A percentile compares a stretch with the other conserved stretches of the same genome.
Evolutionary conservation across 2,797 vertebrate genomes (phyloP).

Genomic region (Sebastes vulpes): DNA sequence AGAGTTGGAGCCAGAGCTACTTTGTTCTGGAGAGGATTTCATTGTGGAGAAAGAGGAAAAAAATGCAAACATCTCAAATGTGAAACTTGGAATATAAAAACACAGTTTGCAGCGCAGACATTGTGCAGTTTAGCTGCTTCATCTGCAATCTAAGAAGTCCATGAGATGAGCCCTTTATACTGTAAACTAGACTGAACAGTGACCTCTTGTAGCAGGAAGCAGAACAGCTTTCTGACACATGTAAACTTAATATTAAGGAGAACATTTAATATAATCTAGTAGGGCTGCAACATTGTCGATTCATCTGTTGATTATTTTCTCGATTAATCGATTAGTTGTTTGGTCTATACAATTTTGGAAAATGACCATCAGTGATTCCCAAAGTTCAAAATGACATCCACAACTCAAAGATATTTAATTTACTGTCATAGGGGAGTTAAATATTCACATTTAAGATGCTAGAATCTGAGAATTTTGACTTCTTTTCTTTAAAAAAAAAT

Average conservation of each 20-base stretch:
- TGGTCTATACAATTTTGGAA: too few species aligned
- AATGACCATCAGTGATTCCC: too few species aligned
- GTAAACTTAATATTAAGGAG: not conserved
- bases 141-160: not conserved
- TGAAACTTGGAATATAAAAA: not conserved
- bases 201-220: not conserved
- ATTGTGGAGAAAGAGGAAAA: not conserved
- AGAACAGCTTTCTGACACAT: not conserved
- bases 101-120: not conserved
- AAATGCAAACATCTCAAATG: not conserved
- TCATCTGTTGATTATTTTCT: too few species aligned
- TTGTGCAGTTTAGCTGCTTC: not conserved
- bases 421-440: too few species aligned
- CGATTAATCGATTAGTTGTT: too few species aligned
- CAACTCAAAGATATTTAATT: too few species aligned
- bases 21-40: not conserved
- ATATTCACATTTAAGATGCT: too few species aligned
- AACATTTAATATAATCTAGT: fast-evolving
- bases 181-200: not conserved
- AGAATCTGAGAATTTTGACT: too few species aligned
- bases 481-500: too few species aligned
- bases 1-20: not conserved
- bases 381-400: too few species aligned
- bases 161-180: not conserved
- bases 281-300: too few species aligned